These are phyloP conservation scores for Chrysomela aeneicollis DNA, from an alignment of 2,888 invertebrate genomes.

Conservation along the genomic window DNA sequence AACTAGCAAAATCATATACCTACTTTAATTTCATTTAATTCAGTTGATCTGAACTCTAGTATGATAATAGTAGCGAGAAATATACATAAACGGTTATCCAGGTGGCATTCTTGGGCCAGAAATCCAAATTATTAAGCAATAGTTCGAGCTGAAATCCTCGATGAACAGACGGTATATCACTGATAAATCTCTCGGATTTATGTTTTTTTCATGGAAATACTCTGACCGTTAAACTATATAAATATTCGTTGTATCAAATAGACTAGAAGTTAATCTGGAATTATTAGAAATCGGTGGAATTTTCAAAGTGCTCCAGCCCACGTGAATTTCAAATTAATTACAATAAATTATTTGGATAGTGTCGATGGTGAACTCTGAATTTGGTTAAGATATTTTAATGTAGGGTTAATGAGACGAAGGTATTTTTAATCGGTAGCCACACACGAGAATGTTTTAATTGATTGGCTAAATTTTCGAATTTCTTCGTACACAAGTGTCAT, in stretches of 20 bases:
- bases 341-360: slow-evolving; percentile 26
- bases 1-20: too few species aligned
- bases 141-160: slow-evolving; percentile 18
- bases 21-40: neutral
- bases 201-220: slow-evolving; percentile 34
- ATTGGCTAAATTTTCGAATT: neutral
- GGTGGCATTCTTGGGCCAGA: neutral
- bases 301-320: slow-evolving; percentile 26
- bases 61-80: neutral
- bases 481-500: too few species aligned
- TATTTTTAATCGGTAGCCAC: slow-evolving; percentile 6
- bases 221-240: slow-evolving; percentile 29
- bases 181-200: slow-evolving; percentile 31
- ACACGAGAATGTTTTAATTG: slow-evolving; percentile 5
- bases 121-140: slow-evolving; percentile 5
- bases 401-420: slow-evolving; percentile 12
- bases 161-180: slow-evolving; percentile 26
- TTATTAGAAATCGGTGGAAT: slow-evolving; percentile 32
- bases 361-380: slow-evolving; percentile 11
- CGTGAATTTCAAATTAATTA: slow-evolving; percentile 27
- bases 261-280: slow-evolving; percentile 29
- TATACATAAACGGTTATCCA: neutral
- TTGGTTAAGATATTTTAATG: slow-evolving; percentile 20
- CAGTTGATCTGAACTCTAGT: neutral
- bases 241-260: slow-evolving; percentile 24